phyloP scores from a whole-genome alignment of 2,888 invertebrate species.

The Deroplatys truncata region DNA sequence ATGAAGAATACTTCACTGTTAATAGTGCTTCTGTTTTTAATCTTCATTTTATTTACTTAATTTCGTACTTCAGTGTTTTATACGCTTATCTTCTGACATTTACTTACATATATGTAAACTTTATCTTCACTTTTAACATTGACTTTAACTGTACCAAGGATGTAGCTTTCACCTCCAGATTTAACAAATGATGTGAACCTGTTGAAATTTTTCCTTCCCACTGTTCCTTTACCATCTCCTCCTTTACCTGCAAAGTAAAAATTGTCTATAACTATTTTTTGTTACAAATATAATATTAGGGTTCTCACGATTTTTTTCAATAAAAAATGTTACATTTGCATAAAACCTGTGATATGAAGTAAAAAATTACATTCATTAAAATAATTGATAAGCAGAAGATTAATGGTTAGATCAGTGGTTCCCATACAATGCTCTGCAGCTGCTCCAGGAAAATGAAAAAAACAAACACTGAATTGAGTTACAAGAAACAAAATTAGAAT shows the following conservation, averaged over 20 bases:
- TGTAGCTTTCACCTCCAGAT: conserved; percentile 84
- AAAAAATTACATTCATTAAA: too few species aligned
- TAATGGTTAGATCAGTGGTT: too few species aligned
- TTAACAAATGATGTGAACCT: conserved; percentile 88
- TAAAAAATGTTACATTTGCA: neutral
- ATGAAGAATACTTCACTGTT: too few species aligned
- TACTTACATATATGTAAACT: conserved; percentile 58
- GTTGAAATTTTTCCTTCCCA: conserved; percentile 67
- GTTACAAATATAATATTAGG: neutral
- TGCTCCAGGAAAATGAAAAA: too few species aligned
- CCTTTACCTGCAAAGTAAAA: conserved; percentile 34
- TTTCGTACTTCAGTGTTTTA: too few species aligned
- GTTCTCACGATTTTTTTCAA: neutral
- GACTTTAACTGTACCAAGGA: conserved; percentile 71
- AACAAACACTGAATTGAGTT: too few species aligned
- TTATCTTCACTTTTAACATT: conserved; percentile 65
- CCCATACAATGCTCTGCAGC: too few species aligned
- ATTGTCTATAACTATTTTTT: neutral
- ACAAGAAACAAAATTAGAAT: too few species aligned
- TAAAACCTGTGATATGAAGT: neutral
- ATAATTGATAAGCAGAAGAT: too few species aligned
- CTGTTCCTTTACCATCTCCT: conserved; percentile 55
- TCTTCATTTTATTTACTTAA: too few species aligned
- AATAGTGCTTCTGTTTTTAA: too few species aligned
- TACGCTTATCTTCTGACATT: neutral